Evolutionary conservation across 2,888 invertebrate species (phyloP).

Genomic region (Adela reaumurella): DNA sequence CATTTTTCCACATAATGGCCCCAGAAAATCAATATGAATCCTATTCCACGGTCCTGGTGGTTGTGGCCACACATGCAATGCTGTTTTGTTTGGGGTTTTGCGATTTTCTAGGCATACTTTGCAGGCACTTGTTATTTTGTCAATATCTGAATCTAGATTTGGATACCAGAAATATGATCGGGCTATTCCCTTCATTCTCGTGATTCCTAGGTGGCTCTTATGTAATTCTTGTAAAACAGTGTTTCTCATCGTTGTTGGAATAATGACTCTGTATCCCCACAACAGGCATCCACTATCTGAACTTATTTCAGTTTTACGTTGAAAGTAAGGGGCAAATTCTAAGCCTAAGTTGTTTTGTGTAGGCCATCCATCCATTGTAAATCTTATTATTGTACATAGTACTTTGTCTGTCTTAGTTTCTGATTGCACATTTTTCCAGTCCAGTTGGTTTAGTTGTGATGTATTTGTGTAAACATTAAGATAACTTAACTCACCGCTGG

Average conservation of each 20-base stretch:
- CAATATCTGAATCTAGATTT: neutral
- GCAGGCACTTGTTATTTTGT: neutral
- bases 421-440: conserved; percentile 7
- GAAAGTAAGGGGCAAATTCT: conserved; percentile 4
- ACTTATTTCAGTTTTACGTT: no score
- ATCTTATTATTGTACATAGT: conserved; percentile 2
- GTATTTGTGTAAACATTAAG: conserved; percentile 2
- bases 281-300: conserved; percentile 4
- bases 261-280: conserved; percentile 8
- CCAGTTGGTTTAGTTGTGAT: conserved; percentile 1
- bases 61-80: no score
- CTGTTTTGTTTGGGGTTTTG: neutral
- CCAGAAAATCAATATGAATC: conserved; percentile 13
- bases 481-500: neutral
- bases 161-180: conserved; percentile 11
- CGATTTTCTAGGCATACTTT: neutral
- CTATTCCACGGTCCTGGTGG: neutral
- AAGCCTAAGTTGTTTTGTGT: conserved; percentile 3
- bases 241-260: conserved; percentile 3
- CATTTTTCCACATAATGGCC: conserved; percentile 11
- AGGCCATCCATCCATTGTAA: conserved; percentile 7
- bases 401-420: conserved; percentile 7
- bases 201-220: conserved; percentile 7
- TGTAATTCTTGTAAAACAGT: conserved; percentile 6
- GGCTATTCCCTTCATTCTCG: conserved; percentile 8